Percentiles rank a stretch among this genome's conserved stretches.
Conservation (phyloP, 2,797 vertebrate species). For the Rhodeus uyekii region DNA sequence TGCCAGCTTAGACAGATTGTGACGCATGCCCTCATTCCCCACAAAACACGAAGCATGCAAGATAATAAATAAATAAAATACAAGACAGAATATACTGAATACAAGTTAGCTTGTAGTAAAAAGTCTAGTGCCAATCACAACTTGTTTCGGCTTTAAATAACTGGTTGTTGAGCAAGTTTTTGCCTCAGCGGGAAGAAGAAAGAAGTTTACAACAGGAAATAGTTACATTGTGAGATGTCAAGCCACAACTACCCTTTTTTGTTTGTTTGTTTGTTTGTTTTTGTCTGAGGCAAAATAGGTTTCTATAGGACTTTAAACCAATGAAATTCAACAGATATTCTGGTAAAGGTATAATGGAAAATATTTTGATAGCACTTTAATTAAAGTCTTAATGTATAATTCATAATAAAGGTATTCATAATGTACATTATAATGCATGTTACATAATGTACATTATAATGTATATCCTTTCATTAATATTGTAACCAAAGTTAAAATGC, state of each 20-base stretch:
- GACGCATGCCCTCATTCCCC: not conserved
- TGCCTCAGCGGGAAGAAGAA: not conserved
- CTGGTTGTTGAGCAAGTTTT: not conserved
- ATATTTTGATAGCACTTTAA: not conserved
- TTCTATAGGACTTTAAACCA: too few species aligned
- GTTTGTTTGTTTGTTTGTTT: not conserved
- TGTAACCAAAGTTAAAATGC: not conserved
- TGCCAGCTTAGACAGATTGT: conserved; percentile 19
- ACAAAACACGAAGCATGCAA: not conserved
- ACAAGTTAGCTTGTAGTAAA: not conserved
- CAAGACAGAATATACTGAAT: not conserved
- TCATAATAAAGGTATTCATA: not conserved
- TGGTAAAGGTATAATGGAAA: too few species aligned
- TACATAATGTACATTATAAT: too few species aligned
- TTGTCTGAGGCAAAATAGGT: too few species aligned
- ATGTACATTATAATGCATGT: not conserved
- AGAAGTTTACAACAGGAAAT: not conserved
- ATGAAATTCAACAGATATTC: too few species aligned
- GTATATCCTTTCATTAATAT: not conserved
- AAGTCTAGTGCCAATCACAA: not conserved
- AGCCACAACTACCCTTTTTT: not conserved
- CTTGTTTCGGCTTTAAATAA: conserved; percentile 4
- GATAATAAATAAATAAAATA: not conserved
- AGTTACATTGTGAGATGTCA: not conserved
- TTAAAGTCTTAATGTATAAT: not conserved